Evolutionary conservation across 2,888 invertebrate species (phyloP).

Genomic region (Phalera bucephala): DNA sequence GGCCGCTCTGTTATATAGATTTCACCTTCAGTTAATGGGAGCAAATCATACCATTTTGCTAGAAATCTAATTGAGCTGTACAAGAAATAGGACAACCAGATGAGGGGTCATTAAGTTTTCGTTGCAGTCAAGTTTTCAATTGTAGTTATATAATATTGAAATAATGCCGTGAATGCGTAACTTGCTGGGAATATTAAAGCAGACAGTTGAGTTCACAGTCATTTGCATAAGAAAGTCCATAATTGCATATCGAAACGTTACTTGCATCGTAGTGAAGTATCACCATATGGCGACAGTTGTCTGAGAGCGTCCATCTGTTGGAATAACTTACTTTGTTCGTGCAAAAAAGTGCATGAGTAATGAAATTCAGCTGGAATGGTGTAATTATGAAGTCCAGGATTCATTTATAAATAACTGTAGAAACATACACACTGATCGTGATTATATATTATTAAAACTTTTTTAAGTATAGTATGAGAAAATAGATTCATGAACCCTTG

Average conservation of each 20-base stretch:
- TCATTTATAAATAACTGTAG: no score
- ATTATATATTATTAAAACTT: no score
- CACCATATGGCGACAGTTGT: slow-evolving; percentile 44
- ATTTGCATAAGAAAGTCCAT: slow-evolving; percentile 53
- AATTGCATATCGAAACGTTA: slow-evolving; percentile 46
- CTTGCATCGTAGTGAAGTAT: slow-evolving; percentile 36
- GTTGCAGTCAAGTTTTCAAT: no score
- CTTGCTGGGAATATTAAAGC: not conserved
- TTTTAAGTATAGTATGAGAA: no score
- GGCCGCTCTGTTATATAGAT: slow-evolving; percentile 49
- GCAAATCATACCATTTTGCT: slow-evolving; percentile 48
- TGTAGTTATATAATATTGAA: no score
- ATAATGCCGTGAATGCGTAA: no score
- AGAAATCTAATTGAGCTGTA: slow-evolving; percentile 42
- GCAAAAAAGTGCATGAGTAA: no score
- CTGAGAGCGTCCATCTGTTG: slow-evolving; percentile 46
- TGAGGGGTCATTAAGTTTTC: no score
- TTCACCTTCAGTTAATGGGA: slow-evolving; percentile 59
- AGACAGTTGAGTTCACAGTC: slow-evolving; percentile 27
- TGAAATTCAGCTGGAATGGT: no score
- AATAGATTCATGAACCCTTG: no score
- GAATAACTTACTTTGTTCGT: slow-evolving; percentile 15
- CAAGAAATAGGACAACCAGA: slow-evolving; percentile 28
- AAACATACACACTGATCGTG: no score
- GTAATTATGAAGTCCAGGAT: no score